Conservation (phyloP, 1,140 invertebrate species). For the Brachionus plicatilis region DNA sequence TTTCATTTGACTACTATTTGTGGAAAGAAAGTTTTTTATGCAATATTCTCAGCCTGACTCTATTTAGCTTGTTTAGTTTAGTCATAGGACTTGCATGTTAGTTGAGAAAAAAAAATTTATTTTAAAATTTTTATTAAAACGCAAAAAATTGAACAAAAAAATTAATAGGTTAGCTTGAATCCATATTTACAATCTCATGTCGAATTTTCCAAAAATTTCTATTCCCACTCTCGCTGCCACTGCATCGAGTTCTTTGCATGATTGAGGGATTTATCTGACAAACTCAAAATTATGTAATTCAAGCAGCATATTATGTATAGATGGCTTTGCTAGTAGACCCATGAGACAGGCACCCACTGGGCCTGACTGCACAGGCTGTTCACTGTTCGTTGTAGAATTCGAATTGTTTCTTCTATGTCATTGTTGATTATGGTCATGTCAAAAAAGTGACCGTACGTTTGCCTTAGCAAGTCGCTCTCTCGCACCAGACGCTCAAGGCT, state of each 20-base stretch:
- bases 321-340: constrained; percentile 51
- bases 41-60: not conserved
- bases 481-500: constrained; percentile 87
- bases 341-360: constrained; percentile 74
- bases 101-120: not conserved
- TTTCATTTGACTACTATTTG: not conserved
- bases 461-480: constrained; percentile 87
- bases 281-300: not conserved
- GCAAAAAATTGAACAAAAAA: not conserved
- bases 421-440: constrained; percentile 97
- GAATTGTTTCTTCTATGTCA: constrained; percentile 96
- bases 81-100: not conserved
- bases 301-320: not conserved
- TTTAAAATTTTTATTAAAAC: not conserved
- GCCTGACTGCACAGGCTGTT: constrained; percentile 79
- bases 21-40: not conserved
- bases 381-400: constrained; percentile 78
- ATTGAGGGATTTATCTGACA: not conserved
- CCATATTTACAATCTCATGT: not conserved
- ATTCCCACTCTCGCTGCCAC: not conserved
- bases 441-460: constrained; percentile 95
- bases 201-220: not conserved
- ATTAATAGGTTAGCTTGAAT: not conserved
- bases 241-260: not conserved
- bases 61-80: not conserved